Percentiles rank a stretch among this genome's conserved stretches.
Conservation (phyloP, 2,113 vertebrate genomes). For the Albula goreensis region DNA sequence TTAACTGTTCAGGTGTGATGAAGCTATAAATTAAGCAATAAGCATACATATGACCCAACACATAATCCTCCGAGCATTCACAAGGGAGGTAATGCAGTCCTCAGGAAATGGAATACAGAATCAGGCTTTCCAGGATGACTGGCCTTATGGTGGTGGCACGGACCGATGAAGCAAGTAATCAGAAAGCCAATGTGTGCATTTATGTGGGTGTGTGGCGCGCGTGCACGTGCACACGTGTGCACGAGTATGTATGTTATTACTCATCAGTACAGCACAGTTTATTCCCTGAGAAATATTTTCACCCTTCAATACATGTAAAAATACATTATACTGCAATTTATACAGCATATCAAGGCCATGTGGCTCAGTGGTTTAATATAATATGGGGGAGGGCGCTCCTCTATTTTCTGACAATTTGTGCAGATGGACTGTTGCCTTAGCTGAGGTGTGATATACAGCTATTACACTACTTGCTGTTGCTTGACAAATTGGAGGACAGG, state of each 20-base stretch:
- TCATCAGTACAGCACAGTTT: neutral
- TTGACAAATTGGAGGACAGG: neutral
- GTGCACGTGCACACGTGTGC: neutral
- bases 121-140: neutral
- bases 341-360: neutral
- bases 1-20: neutral
- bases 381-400: neutral
- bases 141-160: neutral
- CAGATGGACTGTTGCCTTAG: neutral
- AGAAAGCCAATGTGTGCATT: neutral
- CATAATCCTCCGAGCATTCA: neutral
- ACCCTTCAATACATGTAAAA: neutral
- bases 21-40: constrained; percentile 24
- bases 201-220: constrained; percentile 13
- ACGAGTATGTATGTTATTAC: neutral
- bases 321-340: neutral
- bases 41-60: neutral
- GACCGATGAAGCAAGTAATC: neutral
- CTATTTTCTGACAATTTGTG: neutral
- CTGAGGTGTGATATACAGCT: neutral
- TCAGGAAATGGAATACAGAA: neutral
- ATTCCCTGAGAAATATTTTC: constrained; percentile 6
- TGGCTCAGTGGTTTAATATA: neutral
- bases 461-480: neutral
- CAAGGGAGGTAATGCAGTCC: neutral